These are phyloP conservation scores for Dichetophora obliterata DNA, from an alignment of 2,888 invertebrate genomes.

Conservation along the genomic window DNA sequence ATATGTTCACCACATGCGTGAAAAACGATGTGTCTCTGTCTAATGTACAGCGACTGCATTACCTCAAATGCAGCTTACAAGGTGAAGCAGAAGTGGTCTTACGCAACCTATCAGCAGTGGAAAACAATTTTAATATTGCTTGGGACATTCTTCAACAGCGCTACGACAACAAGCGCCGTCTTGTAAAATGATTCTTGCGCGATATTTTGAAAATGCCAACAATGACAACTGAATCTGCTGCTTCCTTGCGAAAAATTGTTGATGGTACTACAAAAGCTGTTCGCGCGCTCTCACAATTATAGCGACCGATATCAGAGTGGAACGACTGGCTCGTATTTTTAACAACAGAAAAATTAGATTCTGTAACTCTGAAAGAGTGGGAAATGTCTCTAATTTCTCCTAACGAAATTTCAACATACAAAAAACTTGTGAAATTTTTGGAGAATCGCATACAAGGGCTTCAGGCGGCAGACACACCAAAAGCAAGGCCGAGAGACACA, in stretches of 20 bases:
- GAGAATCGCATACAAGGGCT: constrained; percentile 36
- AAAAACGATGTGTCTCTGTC: constrained; percentile 30
- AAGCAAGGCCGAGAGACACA: not conserved
- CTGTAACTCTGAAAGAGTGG: constrained; percentile 36
- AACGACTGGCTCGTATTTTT: constrained; percentile 43
- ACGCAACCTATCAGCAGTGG: not conserved
- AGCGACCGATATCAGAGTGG: constrained; percentile 34
- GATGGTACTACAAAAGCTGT: constrained; percentile 38
- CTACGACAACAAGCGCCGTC: constrained; percentile 40
- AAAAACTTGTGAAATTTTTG: constrained; percentile 24
- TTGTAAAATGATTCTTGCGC: constrained; percentile 29
- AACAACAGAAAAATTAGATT: constrained; percentile 40
- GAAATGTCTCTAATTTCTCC: constrained; percentile 40
- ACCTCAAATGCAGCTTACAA: constrained; percentile 30
- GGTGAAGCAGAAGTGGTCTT: constrained; percentile 26
- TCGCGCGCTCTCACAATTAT: constrained; percentile 32
- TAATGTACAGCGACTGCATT: constrained; percentile 33
- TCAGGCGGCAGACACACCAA: constrained; percentile 12
- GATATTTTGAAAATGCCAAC: constrained; percentile 17
- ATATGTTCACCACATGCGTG: constrained; percentile 39
- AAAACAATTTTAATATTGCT: constrained; percentile 37
- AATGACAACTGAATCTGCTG: constrained; percentile 26
- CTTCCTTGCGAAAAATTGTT: not conserved
- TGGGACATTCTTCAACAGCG: constrained; percentile 36
- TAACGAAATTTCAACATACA: constrained; percentile 27